phyloP scores from a whole-genome alignment of 2,113 vertebrate species.

The Equus quagga region DNA sequence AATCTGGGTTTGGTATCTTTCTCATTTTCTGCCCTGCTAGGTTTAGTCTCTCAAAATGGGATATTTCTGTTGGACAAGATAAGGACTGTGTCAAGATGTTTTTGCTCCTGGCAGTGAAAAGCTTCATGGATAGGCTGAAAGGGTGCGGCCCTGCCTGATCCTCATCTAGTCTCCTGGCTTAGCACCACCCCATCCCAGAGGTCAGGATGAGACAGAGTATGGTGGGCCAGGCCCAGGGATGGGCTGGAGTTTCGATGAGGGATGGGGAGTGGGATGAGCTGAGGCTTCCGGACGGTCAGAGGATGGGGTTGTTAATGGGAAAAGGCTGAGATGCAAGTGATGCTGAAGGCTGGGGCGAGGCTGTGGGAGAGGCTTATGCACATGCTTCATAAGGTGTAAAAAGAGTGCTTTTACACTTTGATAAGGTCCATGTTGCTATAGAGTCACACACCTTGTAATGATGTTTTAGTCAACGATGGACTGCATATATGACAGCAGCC shows the following conservation, averaged over 20 bases:
- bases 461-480: too few relatives aligned
- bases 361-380: too few relatives aligned
- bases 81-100: slow-evolving; percentile 48
- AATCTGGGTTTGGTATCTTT: slow-evolving; percentile 68
- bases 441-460: too few relatives aligned
- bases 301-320: neutral
- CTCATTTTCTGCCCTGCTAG: slow-evolving; percentile 76
- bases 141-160: neutral
- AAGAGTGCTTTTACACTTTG: neutral
- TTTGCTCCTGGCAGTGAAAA: slow-evolving; percentile 31
- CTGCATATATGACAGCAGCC: too few relatives aligned
- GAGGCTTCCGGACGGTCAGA: neutral
- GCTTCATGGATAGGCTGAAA: neutral
- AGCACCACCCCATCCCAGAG: neutral
- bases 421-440: neutral
- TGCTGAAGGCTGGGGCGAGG: neutral
- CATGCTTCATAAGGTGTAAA: too few relatives aligned
- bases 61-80: slow-evolving; percentile 63
- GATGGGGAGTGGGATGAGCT: neutral
- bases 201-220: neutral
- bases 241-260: neutral
- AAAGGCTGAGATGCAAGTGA: neutral
- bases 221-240: neutral
- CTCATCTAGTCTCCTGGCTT: neutral
- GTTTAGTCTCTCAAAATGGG: slow-evolving; percentile 59